phyloP scores from a whole-genome alignment of 2,113 vertebrate species.

The Rana temporaria region DNA sequence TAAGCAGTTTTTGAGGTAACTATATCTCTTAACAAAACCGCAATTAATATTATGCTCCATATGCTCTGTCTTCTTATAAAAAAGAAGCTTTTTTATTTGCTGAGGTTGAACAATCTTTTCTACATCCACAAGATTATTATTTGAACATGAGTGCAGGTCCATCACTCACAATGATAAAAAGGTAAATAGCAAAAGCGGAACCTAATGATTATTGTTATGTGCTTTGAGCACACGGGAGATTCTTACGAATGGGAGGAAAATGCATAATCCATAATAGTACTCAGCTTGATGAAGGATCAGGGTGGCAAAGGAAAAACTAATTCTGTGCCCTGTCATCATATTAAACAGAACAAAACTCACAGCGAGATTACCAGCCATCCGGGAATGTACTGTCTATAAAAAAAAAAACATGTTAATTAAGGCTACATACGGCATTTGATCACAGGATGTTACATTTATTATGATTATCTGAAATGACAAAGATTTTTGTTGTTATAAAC shows the following conservation, averaged over 20 bases:
- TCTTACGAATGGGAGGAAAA: neutral
- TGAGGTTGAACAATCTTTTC: constrained; percentile 7
- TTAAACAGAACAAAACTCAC: too few relatives aligned
- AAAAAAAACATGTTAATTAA: too few relatives aligned
- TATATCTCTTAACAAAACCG: neutral
- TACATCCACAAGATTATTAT: constrained; percentile 10
- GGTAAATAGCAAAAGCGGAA: neutral
- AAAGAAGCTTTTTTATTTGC: constrained; percentile 12
- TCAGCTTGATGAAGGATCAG: too few relatives aligned
- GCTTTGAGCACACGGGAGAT: neutral
- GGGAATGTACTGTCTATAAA: too few relatives aligned
- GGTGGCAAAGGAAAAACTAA: too few relatives aligned
- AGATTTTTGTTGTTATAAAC: too few relatives aligned
- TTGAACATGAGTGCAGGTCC: neutral
- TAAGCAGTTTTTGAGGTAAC: neutral
- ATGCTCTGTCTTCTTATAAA: constrained; percentile 21
- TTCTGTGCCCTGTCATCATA: too few relatives aligned
- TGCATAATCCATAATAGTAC: too few relatives aligned
- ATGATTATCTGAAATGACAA: too few relatives aligned
- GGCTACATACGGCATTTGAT: too few relatives aligned
- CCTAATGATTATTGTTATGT: constrained; percentile 3
- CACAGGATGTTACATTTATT: too few relatives aligned
- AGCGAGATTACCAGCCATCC: too few relatives aligned
- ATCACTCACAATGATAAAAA: constrained; percentile 31
- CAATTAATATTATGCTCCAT: constrained; percentile 23